Evolutionary conservation across 2,113 vertebrate genomes (phyloP).

Genomic region (Microcebus ravelobensis): DNA sequence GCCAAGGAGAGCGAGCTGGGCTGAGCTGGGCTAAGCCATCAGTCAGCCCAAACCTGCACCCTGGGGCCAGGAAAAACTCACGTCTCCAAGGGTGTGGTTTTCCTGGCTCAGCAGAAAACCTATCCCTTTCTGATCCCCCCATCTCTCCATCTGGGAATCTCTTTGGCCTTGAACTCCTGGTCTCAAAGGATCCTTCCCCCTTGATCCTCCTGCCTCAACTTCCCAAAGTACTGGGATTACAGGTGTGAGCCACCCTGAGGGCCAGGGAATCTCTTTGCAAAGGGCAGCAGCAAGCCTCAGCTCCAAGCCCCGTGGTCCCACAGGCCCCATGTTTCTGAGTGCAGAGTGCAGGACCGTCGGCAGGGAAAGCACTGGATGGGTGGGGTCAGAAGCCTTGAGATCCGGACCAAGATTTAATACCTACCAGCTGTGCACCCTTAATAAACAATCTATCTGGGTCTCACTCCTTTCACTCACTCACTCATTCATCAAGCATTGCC

Average conservation of each 20-base stretch:
- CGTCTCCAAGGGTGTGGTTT: neutral
- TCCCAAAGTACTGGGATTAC: too few relatives aligned
- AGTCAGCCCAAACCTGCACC: fast-evolving
- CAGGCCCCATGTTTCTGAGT: neutral
- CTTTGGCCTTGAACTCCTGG: neutral
- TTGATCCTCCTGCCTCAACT: too few relatives aligned
- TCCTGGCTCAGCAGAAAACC: neutral
- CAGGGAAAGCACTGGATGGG: neutral
- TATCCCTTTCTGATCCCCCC: neutral
- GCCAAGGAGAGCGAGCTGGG: neutral
- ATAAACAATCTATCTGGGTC: neutral
- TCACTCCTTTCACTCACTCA: neutral
- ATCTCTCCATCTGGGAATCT: neutral
- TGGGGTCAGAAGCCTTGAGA: neutral
- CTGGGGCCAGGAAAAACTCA: neutral
- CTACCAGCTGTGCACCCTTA: neutral
- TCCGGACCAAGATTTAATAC: neutral
- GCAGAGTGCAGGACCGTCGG: too few relatives aligned
- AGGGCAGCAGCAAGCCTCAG: neutral
- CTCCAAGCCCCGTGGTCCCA: neutral
- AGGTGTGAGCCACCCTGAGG: too few relatives aligned
- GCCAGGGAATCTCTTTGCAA: neutral
- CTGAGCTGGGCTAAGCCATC: neutral
- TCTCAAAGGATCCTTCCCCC: too few relatives aligned
- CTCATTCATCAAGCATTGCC: neutral